phyloP scores from a whole-genome alignment of 2,113 vertebrate species.

The Xiphorhynchus elegans region DNA sequence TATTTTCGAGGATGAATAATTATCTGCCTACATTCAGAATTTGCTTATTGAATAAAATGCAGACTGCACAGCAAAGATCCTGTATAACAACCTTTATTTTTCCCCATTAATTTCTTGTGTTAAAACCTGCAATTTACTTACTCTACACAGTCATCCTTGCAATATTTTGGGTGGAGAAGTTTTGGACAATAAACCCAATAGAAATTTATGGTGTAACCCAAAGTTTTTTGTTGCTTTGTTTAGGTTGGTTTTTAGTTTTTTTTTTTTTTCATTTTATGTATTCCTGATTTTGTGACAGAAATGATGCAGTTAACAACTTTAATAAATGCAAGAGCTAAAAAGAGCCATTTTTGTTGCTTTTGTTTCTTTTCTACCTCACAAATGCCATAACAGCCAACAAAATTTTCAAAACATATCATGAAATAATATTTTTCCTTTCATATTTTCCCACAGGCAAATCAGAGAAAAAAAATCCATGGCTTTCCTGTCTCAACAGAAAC shows the following conservation, averaged over 20 bases:
- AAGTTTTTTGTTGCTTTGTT: background rate
- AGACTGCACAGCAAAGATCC: background rate
- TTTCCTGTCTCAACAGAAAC: conserved; percentile 37
- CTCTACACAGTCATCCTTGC: background rate
- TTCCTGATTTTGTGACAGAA: background rate
- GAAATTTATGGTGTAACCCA: background rate
- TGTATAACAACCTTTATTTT: background rate
- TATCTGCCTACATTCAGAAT: background rate
- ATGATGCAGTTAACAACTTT: background rate
- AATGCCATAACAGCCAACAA: background rate
- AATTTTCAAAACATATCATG: conserved; percentile 31
- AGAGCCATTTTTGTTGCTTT: background rate
- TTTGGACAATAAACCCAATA: background rate
- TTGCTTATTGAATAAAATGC: conserved; percentile 43
- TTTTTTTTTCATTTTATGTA: background rate
- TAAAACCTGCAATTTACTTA: background rate
- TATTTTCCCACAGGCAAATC: conserved; percentile 48
- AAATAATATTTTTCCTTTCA: conserved; percentile 30
- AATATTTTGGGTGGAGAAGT: background rate
- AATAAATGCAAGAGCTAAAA: conserved; percentile 9
- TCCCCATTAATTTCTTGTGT: background rate
- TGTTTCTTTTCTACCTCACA: background rate
- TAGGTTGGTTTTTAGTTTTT: background rate
- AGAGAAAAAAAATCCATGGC: background rate
- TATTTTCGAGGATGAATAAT: conserved; percentile 67